Evolutionary conservation across 2,888 invertebrate species (phyloP).

Genomic region (Aelia acuminata): DNA sequence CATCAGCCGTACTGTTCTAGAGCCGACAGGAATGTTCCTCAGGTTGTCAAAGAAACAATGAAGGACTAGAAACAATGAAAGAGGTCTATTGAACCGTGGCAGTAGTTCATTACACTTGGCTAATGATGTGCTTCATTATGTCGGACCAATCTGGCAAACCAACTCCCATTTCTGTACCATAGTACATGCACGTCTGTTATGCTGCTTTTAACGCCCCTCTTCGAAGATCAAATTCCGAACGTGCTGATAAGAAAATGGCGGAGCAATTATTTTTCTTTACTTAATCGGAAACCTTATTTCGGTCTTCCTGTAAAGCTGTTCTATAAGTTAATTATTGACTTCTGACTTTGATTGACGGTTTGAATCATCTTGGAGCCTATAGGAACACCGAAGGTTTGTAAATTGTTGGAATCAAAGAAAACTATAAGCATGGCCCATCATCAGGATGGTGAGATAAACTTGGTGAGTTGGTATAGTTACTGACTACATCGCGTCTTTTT

Average conservation of each 20-base stretch:
- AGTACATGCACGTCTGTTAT: not conserved
- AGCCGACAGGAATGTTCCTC: not conserved
- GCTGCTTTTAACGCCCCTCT: not conserved
- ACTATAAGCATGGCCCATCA: no score
- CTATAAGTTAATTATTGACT: not conserved
- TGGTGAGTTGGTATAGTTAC: no score
- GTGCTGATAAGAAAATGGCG: not conserved
- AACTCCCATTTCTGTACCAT: not conserved
- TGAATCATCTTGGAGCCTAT: no score
- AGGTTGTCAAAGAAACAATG: not conserved
- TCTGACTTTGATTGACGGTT: not conserved
- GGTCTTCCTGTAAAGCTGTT: not conserved
- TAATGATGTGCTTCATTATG: constrained; percentile 40
- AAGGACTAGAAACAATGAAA: not conserved
- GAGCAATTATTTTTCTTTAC: not conserved
- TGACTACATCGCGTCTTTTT: no score
- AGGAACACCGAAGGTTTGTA: no score
- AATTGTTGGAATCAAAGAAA: no score
- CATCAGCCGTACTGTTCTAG: not conserved
- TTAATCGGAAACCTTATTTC: not conserved
- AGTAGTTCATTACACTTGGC: constrained; percentile 20
- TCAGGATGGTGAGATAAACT: no score
- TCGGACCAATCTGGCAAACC: not conserved
- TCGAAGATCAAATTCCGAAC: not conserved
- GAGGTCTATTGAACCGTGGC: constrained; percentile 9